Evolutionary conservation across 2,888 invertebrate species (phyloP).

Genomic region (Conchocele bisecta): DNA sequence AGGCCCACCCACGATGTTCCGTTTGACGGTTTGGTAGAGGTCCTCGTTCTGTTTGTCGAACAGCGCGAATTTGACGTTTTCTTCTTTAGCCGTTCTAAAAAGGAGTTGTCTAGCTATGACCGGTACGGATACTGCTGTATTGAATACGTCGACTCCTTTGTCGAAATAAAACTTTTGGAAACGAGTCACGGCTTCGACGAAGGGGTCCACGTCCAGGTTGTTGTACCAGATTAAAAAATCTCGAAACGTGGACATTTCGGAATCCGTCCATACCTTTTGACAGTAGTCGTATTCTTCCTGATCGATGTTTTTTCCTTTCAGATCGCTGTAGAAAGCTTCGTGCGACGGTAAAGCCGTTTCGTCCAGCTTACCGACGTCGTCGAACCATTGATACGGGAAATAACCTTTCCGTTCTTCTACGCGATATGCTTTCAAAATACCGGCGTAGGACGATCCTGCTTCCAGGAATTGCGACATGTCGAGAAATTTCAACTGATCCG

Average conservation of each 20-base stretch:
- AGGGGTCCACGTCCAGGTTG: conserved; percentile 52
- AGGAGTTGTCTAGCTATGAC: conserved; percentile 52
- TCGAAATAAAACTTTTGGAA: conserved; percentile 48
- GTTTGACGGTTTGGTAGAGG: conserved; percentile 27
- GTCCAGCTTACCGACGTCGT: conserved; percentile 21
- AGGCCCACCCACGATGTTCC: conserved; percentile 21
- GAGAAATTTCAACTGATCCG: conserved; percentile 30
- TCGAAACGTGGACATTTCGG: conserved; percentile 43
- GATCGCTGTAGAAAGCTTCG: conserved; percentile 17
- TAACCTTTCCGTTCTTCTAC: conserved; percentile 39
- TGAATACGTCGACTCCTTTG: conserved; percentile 56
- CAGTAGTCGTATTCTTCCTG: conserved; percentile 16
- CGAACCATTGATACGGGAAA: conserved; percentile 26
- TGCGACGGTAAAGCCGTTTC: conserved; percentile 15
- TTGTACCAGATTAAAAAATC: conserved; percentile 63
- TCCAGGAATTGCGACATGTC: conserved; percentile 45
- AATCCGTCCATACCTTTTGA: conserved; percentile 44
- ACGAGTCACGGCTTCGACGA: conserved; percentile 48
- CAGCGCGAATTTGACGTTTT: conserved; percentile 43
- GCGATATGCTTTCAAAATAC: conserved; percentile 42
- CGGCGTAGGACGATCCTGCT: conserved; percentile 31
- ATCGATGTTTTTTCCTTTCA: conserved; percentile 13
- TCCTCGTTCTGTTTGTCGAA: conserved; percentile 47
- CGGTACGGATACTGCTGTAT: conserved; percentile 52
- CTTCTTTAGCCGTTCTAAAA: conserved; percentile 26